These are phyloP conservation scores for Drosophila nigromelanica DNA, from an alignment of 1,140 invertebrate species.

Conservation along the genomic window DNA sequence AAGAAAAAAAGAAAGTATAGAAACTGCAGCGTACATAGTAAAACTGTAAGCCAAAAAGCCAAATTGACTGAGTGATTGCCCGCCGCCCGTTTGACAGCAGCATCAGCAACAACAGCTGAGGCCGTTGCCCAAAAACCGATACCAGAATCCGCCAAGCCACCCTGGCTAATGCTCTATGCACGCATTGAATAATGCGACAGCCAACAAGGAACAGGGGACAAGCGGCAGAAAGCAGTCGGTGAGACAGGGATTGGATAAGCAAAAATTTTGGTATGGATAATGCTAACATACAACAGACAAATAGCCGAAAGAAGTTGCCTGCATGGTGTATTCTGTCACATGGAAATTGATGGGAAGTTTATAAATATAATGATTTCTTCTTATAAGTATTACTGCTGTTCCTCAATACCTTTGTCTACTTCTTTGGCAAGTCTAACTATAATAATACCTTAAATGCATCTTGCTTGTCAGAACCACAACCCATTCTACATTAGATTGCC, in stretches of 20 bases:
- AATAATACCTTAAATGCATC: neutral
- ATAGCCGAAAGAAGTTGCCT: neutral
- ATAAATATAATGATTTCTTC: too few relatives aligned
- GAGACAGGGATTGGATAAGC: neutral
- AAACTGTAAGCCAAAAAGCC: slow-evolving; percentile 50
- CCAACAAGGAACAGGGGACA: neutral
- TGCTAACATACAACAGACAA: slow-evolving; percentile 1
- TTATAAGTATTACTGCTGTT: too few relatives aligned
- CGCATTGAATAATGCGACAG: slow-evolving; percentile 45
- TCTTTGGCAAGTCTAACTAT: too few relatives aligned
- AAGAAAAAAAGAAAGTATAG: slow-evolving; percentile 3
- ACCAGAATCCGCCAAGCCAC: neutral
- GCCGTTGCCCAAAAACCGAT: neutral
- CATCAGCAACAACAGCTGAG: slow-evolving; percentile 40
- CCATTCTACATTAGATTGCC: slow-evolving; percentile 25
- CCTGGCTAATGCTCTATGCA: slow-evolving; percentile 32
- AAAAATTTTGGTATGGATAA: neutral
- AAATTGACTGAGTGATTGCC: slow-evolving; percentile 55
- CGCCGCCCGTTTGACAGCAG: slow-evolving; percentile 41
- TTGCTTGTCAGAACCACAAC: slow-evolving; percentile 1
- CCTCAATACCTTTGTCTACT: too few relatives aligned
- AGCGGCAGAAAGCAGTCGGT: too few relatives aligned
- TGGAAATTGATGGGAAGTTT: neutral
- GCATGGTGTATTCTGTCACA: neutral
- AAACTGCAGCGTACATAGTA: slow-evolving; percentile 41